Evolutionary conservation across 2,113 vertebrate species (phyloP).

Genomic region (Aythya baeri): DNA sequence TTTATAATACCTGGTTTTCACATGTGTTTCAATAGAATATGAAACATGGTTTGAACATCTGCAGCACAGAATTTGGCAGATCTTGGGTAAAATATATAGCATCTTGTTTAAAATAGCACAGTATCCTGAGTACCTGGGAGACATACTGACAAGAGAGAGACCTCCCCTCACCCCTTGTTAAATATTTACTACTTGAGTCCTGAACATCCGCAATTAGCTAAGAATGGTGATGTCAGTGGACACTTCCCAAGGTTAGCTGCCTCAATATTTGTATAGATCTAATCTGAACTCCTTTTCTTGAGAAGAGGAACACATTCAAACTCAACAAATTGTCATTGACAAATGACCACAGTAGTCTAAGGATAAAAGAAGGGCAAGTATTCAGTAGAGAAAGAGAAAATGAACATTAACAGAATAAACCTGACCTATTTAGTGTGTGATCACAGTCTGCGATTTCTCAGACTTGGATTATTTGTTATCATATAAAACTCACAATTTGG

Average conservation of each 20-base stretch:
- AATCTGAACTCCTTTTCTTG: slow-evolving; percentile 37
- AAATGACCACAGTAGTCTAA: slow-evolving; percentile 39
- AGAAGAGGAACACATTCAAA: slow-evolving; percentile 33
- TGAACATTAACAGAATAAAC: slow-evolving; percentile 9
- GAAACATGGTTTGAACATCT: neutral
- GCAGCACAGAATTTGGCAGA: neutral
- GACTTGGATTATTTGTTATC: neutral
- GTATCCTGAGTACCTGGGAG: neutral
- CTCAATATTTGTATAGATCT: slow-evolving; percentile 49
- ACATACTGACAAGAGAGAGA: neutral
- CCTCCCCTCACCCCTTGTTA: neutral
- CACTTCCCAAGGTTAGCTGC: slow-evolving; percentile 48
- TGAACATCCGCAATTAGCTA: slow-evolving; percentile 69
- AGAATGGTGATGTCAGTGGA: slow-evolving; percentile 63
- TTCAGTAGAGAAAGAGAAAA: slow-evolving; percentile 29
- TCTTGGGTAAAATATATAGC: neutral
- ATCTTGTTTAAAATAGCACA: slow-evolving; percentile 18
- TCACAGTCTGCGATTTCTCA: neutral
- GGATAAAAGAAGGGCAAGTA: slow-evolving; percentile 40
- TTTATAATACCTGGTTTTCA: neutral
- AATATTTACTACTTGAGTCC: slow-evolving; percentile 56
- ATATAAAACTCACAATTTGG: neutral
- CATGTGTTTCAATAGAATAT: neutral
- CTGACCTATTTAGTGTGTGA: neutral
- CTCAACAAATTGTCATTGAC: slow-evolving; percentile 59